A percentile compares a stretch with the other conserved stretches of the same genome.
These are phyloP conservation scores for Drosophila miranda DNA, from an alignment of 1,140 invertebrate species.

Conservation along the genomic window DNA sequence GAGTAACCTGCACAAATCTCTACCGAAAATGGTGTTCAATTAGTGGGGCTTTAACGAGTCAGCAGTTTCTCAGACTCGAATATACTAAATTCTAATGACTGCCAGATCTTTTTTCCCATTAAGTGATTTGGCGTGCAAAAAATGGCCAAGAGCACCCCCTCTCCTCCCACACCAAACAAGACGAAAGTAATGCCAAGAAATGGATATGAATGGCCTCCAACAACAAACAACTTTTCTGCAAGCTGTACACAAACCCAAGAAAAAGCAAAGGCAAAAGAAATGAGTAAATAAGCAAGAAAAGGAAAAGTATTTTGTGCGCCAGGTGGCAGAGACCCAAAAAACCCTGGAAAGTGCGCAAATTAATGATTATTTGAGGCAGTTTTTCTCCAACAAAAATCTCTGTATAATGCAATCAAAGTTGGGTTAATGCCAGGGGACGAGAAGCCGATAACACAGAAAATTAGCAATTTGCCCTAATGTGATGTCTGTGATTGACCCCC, in stretches of 20 bases:
- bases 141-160: constrained; percentile 5
- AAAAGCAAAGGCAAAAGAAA: constrained; percentile 5
- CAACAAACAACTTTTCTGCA: constrained; percentile 64
- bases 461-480: constrained; percentile 74
- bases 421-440: constrained; percentile 47
- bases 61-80: constrained; percentile 50
- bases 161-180: neutral
- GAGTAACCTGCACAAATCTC: constrained; percentile 11
- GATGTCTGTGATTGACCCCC: constrained; percentile 63
- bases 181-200: constrained; percentile 63
- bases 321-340: constrained; percentile 43
- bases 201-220: constrained; percentile 62
- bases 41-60: constrained; percentile 36
- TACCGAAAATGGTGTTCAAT: constrained; percentile 28
- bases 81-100: constrained; percentile 52
- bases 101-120: constrained; percentile 31
- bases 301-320: constrained; percentile 42
- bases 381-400: constrained; percentile 52
- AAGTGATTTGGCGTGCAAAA: constrained; percentile 61
- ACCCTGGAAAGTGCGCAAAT: constrained; percentile 57
- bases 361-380: constrained; percentile 66
- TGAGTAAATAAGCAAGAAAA: constrained; percentile 39
- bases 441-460: constrained; percentile 52
- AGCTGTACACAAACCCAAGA: constrained; percentile 39
- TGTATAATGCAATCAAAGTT: constrained; percentile 72